A percentile compares a stretch with the other conserved stretches of the same genome.
These are phyloP conservation scores for Gryon sp. DNA, from an alignment of 1,140 invertebrate species.

Conservation along the genomic window DNA sequence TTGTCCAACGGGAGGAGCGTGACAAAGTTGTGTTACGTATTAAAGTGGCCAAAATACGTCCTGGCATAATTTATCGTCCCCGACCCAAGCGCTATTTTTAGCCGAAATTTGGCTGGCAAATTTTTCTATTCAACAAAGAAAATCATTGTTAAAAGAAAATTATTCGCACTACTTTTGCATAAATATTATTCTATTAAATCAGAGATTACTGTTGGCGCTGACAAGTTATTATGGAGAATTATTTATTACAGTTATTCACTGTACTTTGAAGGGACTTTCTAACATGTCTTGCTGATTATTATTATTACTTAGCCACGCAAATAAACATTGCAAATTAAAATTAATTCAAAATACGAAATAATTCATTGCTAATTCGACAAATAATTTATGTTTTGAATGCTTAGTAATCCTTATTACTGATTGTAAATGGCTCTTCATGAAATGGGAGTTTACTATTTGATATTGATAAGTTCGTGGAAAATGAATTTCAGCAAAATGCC, in stretches of 20 bases:
- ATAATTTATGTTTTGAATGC: too few relatives aligned
- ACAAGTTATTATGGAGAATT: conserved; percentile 5
- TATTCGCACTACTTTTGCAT: conserved; percentile 9
- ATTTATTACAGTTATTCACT: conserved; percentile 6
- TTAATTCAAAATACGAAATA: too few relatives aligned
- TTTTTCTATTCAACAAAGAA: conserved; percentile 24
- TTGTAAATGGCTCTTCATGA: too few relatives aligned
- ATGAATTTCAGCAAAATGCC: too few relatives aligned
- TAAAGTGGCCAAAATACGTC: conserved; percentile 58
- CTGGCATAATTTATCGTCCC: conserved; percentile 43
- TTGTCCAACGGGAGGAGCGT: conserved; percentile 31
- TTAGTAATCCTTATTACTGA: too few relatives aligned
- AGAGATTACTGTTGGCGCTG: not conserved
- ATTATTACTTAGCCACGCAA: too few relatives aligned
- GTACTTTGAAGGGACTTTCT: too few relatives aligned
- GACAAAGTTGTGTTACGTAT: conserved; percentile 60
- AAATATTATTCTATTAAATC: conserved; percentile 26
- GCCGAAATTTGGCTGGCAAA: conserved; percentile 34
- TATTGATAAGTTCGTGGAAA: too few relatives aligned
- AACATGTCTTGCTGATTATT: too few relatives aligned
- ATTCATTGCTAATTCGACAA: too few relatives aligned
- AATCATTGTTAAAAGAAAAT: conserved; percentile 31
- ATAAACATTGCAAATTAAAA: too few relatives aligned
- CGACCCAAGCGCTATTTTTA: conserved; percentile 15
- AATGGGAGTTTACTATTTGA: too few relatives aligned